Evolutionary conservation across 2,888 invertebrate species (phyloP).

Genomic region (Julus scandinavius): DNA sequence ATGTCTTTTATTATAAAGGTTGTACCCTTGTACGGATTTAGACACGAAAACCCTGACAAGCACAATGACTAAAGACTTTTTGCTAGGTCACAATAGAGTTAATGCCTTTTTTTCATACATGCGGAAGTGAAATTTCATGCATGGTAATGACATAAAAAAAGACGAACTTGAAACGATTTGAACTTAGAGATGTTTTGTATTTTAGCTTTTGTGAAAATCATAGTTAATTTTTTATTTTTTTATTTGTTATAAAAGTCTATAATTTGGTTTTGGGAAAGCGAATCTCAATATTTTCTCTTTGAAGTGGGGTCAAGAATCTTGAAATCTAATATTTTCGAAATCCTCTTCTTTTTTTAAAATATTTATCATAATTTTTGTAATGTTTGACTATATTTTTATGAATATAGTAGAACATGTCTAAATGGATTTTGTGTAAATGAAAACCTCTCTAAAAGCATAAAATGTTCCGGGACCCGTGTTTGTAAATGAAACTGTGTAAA

Average conservation of each 20-base stretch:
- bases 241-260: not conserved
- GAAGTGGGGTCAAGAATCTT: no score
- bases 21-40: not conserved
- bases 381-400: no score
- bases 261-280: not conserved
- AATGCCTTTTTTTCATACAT: constrained; percentile 24
- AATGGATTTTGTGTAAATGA: no score
- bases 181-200: not conserved
- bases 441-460: no score
- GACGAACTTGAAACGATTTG: constrained; percentile 6
- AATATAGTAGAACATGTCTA: no score
- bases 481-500: no score
- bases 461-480: no score
- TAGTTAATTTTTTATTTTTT: not conserved
- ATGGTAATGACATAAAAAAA: not conserved
- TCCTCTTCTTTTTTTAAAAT: no score
- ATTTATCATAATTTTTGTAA: no score
- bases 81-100: constrained; percentile 36
- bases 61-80: constrained; percentile 41
- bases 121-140: constrained; percentile 47
- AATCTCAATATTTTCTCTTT: no score
- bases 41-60: constrained; percentile 28
- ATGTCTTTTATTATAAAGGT: constrained; percentile 2
- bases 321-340: no score
- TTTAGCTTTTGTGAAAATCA: not conserved